Base-by-base conservation (phyloP, 2,113 vertebrate species). In the Alligator sinensis region DNA sequence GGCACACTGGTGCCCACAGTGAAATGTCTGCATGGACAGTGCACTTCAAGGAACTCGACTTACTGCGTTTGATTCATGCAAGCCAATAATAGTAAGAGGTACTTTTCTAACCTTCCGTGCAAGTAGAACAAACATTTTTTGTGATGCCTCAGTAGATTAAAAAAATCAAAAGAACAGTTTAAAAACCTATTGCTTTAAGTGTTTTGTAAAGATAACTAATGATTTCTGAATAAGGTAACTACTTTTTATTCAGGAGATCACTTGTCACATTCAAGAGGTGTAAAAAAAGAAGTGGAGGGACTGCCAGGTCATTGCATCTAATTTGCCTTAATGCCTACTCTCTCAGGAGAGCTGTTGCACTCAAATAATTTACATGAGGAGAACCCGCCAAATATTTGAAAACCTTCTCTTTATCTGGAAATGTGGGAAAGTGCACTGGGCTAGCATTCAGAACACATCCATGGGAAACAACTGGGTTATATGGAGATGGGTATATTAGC, bases 341-440 rank as follows among this genome's bases (percentile, higher is more conserved):
- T 72, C 91, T 94, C 88, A 76, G 66, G 83, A 93, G 89, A 92
- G 66, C 85, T 82, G 47, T 84, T 86, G 38, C 25, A 10, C 91
- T 63, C n/a, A 88, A 87, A 88, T 63, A 94, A n/a, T 47, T 47
- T 86, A 86, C 70, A 87, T 90, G 89, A 90, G 77, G 22, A 81
- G 64, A 84, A 76, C 27, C 30, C 77, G 64, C 92, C 55, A 84
- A 21, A 10, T 58, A 17, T 27, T 3, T 30, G 64, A 86, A 94
- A 97, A 75, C 25, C 17, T 81, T 28, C 5, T 2, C 38, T 80
- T 78, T 75, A 58, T 88, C 80, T 64, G 81, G 87, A 87, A 93
- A 96, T 34, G 61, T 96, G 96, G 93, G 93, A 94, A 96, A 96
- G 30, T 91, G 91, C 68, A n/a, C 75, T 93, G 88, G 28, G 84